Base-by-base conservation (phyloP, 2,888 invertebrate genomes). In the Reticulitermes lucifugus region DNA sequence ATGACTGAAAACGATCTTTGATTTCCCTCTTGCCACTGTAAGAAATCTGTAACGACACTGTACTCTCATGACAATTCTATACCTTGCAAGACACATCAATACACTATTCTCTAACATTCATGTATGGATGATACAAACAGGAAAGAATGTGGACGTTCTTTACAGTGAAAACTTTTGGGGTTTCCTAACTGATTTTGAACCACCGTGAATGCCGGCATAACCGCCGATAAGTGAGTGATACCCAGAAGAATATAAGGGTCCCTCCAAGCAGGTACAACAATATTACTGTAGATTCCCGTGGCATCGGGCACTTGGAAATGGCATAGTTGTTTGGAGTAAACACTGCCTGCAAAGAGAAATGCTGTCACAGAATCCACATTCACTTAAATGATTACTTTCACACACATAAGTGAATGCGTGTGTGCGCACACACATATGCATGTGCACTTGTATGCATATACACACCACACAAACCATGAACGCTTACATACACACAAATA, bases 301-400 rank as follows among this genome's bases (percentile, higher is more conserved):
- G 96, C 94, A 98, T 93, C 88, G 94, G 94, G 90, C 98, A 98
- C 90, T 97, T 95, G 86, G 92, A 91, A 81, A 97, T 92, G 65
- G 94, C 93, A 90, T 95, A 95, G 89, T 96, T 94, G 87, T 94
- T 93, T 0, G 95, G 94, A 59, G 95, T 94, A 88, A 98, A 93
- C 70, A 95, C 93, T 87, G 95, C 94, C 98, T 98, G 91, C 55
- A 93, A 93, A 89, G 89, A 88, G 89, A 87, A 89, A 55, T 18
- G 14, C 55, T 55, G 70, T 46, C 85, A 85, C 65, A 85, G 84
- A 29, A 18, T 25, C 29, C 60, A 29, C 25, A 29, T 5, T 18
- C 10, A 22, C 29, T 41, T 81, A 86, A 73, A 51, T 25, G 29
- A 71, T 75, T 86, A 70, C 84, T 51, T 60, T 87, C 21, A 71